Evolutionary conservation across 2,797 vertebrate species (phyloP).

Genomic region (Coluber constrictor): DNA sequence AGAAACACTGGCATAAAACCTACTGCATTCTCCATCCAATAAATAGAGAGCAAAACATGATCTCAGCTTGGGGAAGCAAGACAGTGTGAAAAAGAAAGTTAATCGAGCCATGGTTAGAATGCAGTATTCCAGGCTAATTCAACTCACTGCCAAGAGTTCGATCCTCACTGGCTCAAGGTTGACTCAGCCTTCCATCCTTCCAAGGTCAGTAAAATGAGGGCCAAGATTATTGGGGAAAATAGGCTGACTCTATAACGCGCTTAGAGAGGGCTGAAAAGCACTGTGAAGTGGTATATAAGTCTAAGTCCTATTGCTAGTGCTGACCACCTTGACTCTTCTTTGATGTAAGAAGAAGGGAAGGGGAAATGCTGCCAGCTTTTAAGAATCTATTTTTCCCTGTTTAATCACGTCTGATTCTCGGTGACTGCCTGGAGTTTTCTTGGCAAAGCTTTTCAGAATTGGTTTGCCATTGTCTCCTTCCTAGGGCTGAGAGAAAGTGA

Average conservation of each 20-base stretch:
- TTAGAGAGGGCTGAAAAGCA: too few relatives aligned
- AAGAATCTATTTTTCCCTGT: neutral
- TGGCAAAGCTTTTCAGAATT: neutral
- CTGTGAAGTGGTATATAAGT: too few relatives aligned
- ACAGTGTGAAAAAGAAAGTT: neutral
- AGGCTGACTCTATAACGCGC: too few relatives aligned
- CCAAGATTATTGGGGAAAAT: too few relatives aligned
- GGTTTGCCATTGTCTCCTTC: neutral
- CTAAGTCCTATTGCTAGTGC: neutral
- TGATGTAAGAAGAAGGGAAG: neutral
- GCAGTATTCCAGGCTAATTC: too few relatives aligned
- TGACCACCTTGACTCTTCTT: neutral
- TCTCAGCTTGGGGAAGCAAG: neutral
- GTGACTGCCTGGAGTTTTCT: neutral
- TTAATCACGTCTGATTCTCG: neutral
- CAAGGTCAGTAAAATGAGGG: too few relatives aligned
- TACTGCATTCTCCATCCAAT: neutral
- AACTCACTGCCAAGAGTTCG: too few relatives aligned
- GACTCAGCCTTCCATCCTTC: too few relatives aligned
- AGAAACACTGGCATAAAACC: neutral
- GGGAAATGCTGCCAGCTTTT: neutral
- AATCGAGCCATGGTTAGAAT: neutral
- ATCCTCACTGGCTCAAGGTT: too few relatives aligned
- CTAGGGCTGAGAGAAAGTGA: neutral
- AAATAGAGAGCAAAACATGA: neutral